Evolutionary conservation across 2,797 vertebrate genomes (phyloP), one percentile per base, ranked within the genome.

Genomic region (Catharus ustulatus): DNA sequence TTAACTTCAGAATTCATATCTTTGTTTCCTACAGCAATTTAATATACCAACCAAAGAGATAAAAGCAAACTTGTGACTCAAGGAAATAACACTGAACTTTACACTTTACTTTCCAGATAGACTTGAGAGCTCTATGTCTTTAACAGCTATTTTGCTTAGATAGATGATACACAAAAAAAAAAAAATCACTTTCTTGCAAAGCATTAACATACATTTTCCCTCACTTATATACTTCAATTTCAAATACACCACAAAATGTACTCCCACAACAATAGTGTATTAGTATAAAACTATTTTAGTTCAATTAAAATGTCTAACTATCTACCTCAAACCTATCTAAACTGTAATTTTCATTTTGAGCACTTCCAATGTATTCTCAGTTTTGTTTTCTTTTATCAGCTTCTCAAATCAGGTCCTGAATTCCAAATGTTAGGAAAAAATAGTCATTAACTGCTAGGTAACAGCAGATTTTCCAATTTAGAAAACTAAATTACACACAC

Each of bases 241-340:
- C 95, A 96, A 96, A 97, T 93, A 97, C 89, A 97, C 85, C 77
- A 94, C 89, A 95, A 97, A 97, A 97, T 92, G 91, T 95, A 97
- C 97, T 97, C 97, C 97, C 97, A 97, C 97, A 97, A 96, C 81
- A 96, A 87, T 94, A 94, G 96, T 83, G 93, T 96, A 95, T 97
- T 97, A 97, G 97, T 96, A 96, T 91, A 95, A 96, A 98, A 96
- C 96, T 97, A 95, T 93, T 98, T 97, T 97, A 97, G 96, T 97
- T 97, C 97, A 97, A 97, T 97, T 98, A 97, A 98, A 97, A 97
- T 96, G 97, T 98, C 97, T 97, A 97, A 97, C 97, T 97, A 98
- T 96, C 97, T 97, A 96, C 90, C 94, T 94, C 96, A 97, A 96
- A 96, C 93, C 96, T 91, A 97, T 91, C 95, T 96, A 97, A 97